phyloP scores from a whole-genome alignment of 2,888 invertebrate genomes.

The Gibbula magus region DNA sequence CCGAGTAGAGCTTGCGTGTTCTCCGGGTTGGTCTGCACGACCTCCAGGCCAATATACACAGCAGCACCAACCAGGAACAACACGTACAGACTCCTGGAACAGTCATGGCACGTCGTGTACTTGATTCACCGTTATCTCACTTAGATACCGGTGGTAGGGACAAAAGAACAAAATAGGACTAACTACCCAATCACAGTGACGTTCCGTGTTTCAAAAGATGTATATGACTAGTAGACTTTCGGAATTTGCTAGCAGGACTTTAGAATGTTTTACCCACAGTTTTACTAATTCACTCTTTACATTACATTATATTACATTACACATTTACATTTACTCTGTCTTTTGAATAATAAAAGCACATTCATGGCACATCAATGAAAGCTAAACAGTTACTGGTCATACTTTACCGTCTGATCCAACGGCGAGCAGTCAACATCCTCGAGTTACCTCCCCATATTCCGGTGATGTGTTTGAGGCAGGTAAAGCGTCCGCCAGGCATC shows the following conservation, averaged over 20 bases:
- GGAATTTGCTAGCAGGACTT: no score
- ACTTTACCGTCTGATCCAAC: neutral
- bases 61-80: slow-evolving; percentile 37
- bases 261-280: no score
- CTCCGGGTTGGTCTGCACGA: slow-evolving; percentile 41
- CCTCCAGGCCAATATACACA: slow-evolving; percentile 39
- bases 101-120: neutral
- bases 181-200: no score
- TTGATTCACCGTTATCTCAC: no score
- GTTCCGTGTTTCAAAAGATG: no score
- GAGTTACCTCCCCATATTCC: neutral
- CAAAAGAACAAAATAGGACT: no score
- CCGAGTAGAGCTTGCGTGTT: slow-evolving; percentile 47
- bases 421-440: neutral
- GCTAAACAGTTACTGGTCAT: neutral
- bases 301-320: no score
- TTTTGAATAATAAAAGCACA: no score
- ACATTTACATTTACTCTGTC: no score
- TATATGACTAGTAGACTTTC: no score
- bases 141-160: no score
- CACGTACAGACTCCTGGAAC: slow-evolving; percentile 42
- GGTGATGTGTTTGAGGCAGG: neutral
- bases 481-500: neutral
- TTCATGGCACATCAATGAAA: neutral
- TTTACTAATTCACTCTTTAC: no score